Conservation (phyloP, 1,140 invertebrate genomes). For the Aphidius gifuensis region DNA sequence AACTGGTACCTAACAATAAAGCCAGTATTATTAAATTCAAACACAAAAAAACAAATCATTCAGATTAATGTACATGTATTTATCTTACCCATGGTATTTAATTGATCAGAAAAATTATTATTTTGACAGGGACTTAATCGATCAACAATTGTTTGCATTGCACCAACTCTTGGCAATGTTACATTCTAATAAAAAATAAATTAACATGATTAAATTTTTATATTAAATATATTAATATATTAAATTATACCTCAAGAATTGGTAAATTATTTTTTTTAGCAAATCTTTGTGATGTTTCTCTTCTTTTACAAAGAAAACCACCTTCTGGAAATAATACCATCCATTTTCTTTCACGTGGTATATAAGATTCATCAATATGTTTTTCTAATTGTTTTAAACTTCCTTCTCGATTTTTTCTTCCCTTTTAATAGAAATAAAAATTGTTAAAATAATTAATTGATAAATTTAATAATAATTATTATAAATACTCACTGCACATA, state of each 20-base stretch:
- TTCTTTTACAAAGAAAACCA: conserved; percentile 86
- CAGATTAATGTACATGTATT: conserved; percentile 4
- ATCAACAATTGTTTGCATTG: conserved; percentile 79
- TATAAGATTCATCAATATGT: conserved; percentile 74
- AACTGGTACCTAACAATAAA: conserved; percentile 36
- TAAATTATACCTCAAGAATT: conserved; percentile 59
- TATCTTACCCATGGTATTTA: conserved; percentile 44
- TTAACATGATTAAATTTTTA: too few relatives aligned
- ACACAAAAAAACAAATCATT: neutral
- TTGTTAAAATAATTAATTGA: conserved; percentile 11
- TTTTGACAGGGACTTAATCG: conserved; percentile 49
- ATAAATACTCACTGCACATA: conserved; percentile 71
- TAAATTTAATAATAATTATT: conserved; percentile 9
- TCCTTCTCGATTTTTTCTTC: conserved; percentile 71
- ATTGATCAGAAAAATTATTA: conserved; percentile 37
- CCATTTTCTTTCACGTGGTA: conserved; percentile 76
- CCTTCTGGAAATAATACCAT: conserved; percentile 93
- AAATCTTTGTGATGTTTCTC: conserved; percentile 82
- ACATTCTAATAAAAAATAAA: conserved; percentile 58
- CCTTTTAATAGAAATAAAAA: conserved; percentile 59
- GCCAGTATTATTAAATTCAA: neutral
- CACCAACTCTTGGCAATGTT: conserved; percentile 84
- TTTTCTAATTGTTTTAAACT: conserved; percentile 68
- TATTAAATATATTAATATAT: too few relatives aligned
- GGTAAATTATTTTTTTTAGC: conserved; percentile 83